Evolutionary conservation across 2,797 vertebrate species (phyloP).

Genomic region (Phrynocephalus forsythii): DNA sequence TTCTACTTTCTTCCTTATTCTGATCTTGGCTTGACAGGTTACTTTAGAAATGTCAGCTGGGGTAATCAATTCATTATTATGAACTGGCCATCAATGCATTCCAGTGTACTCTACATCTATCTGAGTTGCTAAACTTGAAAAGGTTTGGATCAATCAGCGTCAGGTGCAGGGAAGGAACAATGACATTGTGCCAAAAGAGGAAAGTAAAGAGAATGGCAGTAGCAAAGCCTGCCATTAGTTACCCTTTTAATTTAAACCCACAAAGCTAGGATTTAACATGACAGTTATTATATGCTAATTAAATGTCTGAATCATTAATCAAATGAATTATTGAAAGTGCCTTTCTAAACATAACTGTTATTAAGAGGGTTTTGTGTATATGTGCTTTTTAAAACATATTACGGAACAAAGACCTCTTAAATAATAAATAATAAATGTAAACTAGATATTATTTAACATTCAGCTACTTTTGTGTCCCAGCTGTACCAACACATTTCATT

Average conservation of each 20-base stretch:
- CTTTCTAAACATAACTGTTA: constrained; percentile 65
- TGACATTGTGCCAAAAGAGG: not conserved
- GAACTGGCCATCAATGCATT: not conserved
- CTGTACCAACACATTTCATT: constrained; percentile 57
- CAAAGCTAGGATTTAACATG: constrained; percentile 62
- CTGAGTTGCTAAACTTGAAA: not conserved
- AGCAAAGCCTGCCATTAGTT: constrained; percentile 48
- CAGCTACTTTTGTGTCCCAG: constrained; percentile 47
- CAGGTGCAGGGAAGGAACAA: not conserved
- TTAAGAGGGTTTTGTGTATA: constrained; percentile 17
- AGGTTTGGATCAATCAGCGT: constrained; percentile 6
- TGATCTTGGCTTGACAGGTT: not conserved
- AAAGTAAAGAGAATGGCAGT: constrained; percentile 31
- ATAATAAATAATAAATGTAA: constrained; percentile 68
- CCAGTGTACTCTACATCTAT: not conserved
- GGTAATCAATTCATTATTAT: constrained; percentile 11
- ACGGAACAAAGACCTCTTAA: constrained; percentile 64
- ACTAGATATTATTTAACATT: constrained; percentile 60
- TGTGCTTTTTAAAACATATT: too few relatives aligned
- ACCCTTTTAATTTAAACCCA: constrained; percentile 60
- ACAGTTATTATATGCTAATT: constrained; percentile 75
- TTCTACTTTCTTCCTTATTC: not conserved
- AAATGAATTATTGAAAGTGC: constrained; percentile 68
- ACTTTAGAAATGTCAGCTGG: not conserved
- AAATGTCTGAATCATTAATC: constrained; percentile 78